These are phyloP conservation scores for Gymnoscopelus microlampas DNA, from an alignment of 2,797 vertebrate species.

Conservation along the genomic window DNA sequence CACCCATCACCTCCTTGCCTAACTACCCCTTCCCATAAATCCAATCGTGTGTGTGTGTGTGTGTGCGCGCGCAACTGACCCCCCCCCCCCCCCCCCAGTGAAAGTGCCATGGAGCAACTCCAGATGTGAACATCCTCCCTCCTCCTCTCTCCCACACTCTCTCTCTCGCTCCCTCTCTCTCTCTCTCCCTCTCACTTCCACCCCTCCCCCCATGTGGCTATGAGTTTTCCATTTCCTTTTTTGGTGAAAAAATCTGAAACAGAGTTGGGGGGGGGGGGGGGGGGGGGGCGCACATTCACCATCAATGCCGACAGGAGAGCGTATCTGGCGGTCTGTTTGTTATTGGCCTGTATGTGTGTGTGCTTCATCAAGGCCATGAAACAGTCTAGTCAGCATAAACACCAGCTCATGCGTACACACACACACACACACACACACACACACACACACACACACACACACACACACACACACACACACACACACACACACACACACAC, in stretches of 20 bases:
- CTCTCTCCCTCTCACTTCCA: conserved; percentile 56
- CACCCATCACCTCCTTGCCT: conserved; percentile 45
- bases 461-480: background rate
- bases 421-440: background rate
- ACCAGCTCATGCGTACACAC: background rate
- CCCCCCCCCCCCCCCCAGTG: conserved; percentile 49
- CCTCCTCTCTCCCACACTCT: conserved; percentile 50
- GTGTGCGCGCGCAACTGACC: too few relatives aligned
- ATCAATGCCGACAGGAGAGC: conserved; percentile 62
- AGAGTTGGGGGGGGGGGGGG: conserved; percentile 41
- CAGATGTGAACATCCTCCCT: conserved; percentile 79
- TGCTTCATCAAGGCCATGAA: conserved; percentile 72
- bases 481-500: background rate
- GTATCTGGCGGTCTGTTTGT: conserved; percentile 68
- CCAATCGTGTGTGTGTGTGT: conserved; percentile 61
- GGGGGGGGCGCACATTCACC: conserved; percentile 67
- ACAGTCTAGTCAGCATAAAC: conserved; percentile 74
- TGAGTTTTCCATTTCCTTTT: conserved; percentile 86
- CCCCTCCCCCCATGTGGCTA: conserved; percentile 59
- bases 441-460: background rate
- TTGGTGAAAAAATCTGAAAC: conserved; percentile 85
- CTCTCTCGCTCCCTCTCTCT: conserved; percentile 29
- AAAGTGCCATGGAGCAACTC: conserved; percentile 80
- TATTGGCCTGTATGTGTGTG: conserved; percentile 54
- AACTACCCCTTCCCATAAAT: conserved; percentile 67